Evolutionary conservation across 2,113 vertebrate species (phyloP).

Genomic region (Passer montanus): DNA sequence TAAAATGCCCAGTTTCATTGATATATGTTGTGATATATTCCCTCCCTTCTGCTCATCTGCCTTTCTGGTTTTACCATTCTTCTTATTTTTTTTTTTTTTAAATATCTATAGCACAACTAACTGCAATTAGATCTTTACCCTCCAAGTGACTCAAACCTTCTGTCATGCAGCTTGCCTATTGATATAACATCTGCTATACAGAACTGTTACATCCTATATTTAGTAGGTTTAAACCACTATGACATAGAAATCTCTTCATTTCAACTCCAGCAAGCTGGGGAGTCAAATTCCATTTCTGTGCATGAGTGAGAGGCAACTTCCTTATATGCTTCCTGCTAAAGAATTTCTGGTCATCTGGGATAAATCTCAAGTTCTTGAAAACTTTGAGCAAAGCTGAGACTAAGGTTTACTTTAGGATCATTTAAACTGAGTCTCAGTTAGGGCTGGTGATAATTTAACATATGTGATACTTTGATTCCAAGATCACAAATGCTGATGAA

Average conservation of each 20-base stretch:
- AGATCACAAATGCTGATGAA: neutral
- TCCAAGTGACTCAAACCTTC: slow-evolving; percentile 50
- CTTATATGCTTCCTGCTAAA: neutral
- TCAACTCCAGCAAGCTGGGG: neutral
- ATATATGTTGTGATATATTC: neutral
- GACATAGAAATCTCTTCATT: slow-evolving; percentile 15
- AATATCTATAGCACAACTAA: neutral
- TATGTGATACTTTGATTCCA: neutral
- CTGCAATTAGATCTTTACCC: slow-evolving; percentile 27
- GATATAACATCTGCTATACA: slow-evolving; percentile 42
- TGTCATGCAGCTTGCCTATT: slow-evolving; percentile 44
- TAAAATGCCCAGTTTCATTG: neutral
- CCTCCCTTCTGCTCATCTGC: neutral
- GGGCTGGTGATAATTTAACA: neutral
- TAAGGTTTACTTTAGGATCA: neutral
- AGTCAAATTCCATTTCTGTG: slow-evolving; percentile 16
- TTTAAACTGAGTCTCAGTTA: neutral
- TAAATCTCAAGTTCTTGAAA: neutral
- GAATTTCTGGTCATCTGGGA: slow-evolving; percentile 8
- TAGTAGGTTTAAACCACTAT: slow-evolving; percentile 12
- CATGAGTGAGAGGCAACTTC: slow-evolving; percentile 2
- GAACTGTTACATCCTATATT: slow-evolving; percentile 33
- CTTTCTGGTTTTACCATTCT: neutral
- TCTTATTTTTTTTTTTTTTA: neutral
- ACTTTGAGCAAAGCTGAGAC: neutral